Base-by-base conservation (phyloP, 2,888 invertebrate genomes). In the Tinea trinotella region DNA sequence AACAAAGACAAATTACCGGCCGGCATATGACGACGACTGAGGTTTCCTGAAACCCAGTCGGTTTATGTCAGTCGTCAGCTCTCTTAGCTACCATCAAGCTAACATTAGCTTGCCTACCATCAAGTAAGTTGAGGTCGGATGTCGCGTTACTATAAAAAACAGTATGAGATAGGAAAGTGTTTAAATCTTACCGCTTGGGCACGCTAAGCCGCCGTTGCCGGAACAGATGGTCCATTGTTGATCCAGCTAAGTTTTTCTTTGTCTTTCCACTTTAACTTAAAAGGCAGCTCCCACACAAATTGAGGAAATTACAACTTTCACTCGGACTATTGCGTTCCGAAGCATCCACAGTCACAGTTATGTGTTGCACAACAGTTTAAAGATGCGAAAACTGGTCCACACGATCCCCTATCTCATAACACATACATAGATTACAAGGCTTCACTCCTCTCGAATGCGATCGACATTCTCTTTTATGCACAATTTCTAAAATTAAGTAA, bases 151-250 rank as follows among this genome's bases (percentile, higher is more conserved):
- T n/a, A n/a, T n/a, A n/a, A n/a, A n/a, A n/a, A n/a, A n/a, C n/a
- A n/a, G n/a, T n/a, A n/a, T n/a, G n/a, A n/a, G 30, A 10, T 22
- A 22, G 22, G 7, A 22, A 22, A 22, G 22, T 36, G n/a, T 36
- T 56, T 55, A 59, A 59, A 60, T 61, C 79, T 85, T 65, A 87
- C 81, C 78, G 71, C 71, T 81, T 87, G 64, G 79, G 85, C 66
- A 79, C 77, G 66, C 75, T 84, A 63, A 77, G 76, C 70, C 82
- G 76, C 62, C 86, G 73, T 64, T 78, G 85, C 65, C 82, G 82
- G 75, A 86, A 85, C 75, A 81, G 76, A 72, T 79, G 82, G 65
- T 82, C 81, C 83, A 78, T 87, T 83, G 76, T 83, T 64, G 30
- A 58, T 58, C 17, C 35, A 34, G 70, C 65, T 62, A 56, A 59